Base-by-base conservation (phyloP, 2,113 vertebrate species). In the Synodontis membranacea region DNA sequence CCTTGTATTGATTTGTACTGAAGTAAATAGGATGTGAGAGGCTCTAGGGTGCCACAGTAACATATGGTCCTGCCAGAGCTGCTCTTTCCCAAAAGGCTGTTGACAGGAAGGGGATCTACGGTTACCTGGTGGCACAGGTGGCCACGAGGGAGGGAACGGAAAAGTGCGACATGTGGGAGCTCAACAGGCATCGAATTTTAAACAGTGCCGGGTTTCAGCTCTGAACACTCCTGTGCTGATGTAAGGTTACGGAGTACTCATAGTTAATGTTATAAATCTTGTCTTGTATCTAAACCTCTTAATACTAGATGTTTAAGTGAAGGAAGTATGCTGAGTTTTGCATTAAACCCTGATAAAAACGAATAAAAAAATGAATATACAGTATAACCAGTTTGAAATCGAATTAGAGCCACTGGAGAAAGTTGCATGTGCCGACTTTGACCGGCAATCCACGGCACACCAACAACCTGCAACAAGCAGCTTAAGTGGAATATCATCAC, bases 1-100 rank as follows among this genome's bases (percentile, higher is more conserved):
- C 68, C 50, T 85, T 64, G 14, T 82, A 85, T 76, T 66, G 87
- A 82, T 82, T 78, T 56, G 56, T 46, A 68, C 42, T 78, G 75
- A 70, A 80, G 60, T 66, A 84, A 37, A 78, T 79, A 58, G 86
- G 62, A 58, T 62, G 82, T 60, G 87, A 70, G 76, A 62, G 81
- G 8, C 88, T 44, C 52, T 46, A 25, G 83, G 85, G 84, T 15
- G 48, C 80, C 87, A 50, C 37, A 68, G 78, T 48, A 72, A 54
- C 88, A 89, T 86, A 89, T 89, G 88, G 88, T 85, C 83, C 60
- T 81, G 50, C 52, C 83, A 87, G 78, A 82, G 42, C 31, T 72
- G 78, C 78, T 85, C 64, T 80, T 88, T 80, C 64, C 62, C n/a
- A 54, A 74, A 74, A 64, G 56, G 58, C 52, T 37, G 34, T 9